phyloP scores from a whole-genome alignment of 2,888 invertebrate species.

The Rambutsinella grinnellia region DNA sequence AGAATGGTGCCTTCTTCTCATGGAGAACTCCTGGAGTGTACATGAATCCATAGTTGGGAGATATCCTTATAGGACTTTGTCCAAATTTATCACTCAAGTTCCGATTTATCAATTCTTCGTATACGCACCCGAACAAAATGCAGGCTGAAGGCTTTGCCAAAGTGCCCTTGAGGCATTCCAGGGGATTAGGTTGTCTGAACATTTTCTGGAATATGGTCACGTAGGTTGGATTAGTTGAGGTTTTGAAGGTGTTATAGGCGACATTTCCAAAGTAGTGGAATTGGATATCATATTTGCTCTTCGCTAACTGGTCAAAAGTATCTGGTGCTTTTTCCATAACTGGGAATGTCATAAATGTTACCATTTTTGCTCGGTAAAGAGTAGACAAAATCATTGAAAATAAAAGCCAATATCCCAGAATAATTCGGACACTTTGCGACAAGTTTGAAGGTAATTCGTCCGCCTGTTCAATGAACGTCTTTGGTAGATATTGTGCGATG shows the following conservation, averaged over 20 bases:
- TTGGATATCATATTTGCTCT: conserved; percentile 19
- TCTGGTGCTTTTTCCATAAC: conserved; percentile 15
- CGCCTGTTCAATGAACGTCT: conserved; percentile 18
- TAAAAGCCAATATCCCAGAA: conserved; percentile 27
- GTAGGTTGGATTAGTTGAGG: conserved; percentile 35
- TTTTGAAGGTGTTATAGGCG: conserved; percentile 35
- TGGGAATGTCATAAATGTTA: conserved; percentile 43
- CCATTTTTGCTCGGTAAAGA: conserved; percentile 43
- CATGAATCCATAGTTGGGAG: conserved; percentile 22
- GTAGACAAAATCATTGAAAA: conserved; percentile 20
- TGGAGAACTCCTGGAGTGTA: conserved; percentile 44
- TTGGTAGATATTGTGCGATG: not conserved
- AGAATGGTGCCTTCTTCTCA: conserved; percentile 25
- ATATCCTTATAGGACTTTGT: conserved; percentile 31
- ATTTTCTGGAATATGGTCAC: conserved; percentile 26
- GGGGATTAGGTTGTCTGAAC: conserved; percentile 18
- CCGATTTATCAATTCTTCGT: conserved; percentile 23
- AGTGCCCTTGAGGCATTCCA: conserved; percentile 32
- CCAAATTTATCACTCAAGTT: conserved; percentile 44
- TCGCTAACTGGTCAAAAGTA: conserved; percentile 35
- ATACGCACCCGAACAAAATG: conserved; percentile 33
- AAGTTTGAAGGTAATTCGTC: not conserved
- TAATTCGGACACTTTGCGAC: not conserved
- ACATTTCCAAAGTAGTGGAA: conserved; percentile 51
- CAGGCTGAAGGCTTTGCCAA: conserved; percentile 27